Evolutionary conservation across 2,888 invertebrate genomes (phyloP), one percentile per base, ranked within the genome.

Genomic region (Diogma glabrata): DNA sequence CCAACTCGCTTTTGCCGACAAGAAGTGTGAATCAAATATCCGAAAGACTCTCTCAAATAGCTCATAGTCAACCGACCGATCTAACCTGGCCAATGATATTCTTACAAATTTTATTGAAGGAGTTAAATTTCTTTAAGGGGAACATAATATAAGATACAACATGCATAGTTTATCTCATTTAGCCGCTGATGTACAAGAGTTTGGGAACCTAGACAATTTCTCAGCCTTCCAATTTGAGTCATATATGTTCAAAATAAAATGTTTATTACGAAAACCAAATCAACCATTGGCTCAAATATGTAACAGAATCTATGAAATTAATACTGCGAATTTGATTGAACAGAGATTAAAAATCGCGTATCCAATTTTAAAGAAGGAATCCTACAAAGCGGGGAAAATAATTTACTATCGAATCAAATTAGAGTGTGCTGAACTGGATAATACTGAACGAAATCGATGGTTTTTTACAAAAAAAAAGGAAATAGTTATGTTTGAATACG

Each of bases 161-260:
- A 51, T 60, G 7, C 60, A 59, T 45, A 58, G 57, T 54, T 52
- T 59, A 28, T 52, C 59, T 38, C 59, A 60, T 53, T 38, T 59
- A n/a, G 49, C 56, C n/a, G 40, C 53, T 51, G 57, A 59, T 40
- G 57, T 53, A 12, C 52, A 54, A 53, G 52, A 47, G 9, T 54
- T 46, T 53, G 59, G 57, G 6, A 12, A 23, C 8, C 43, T 60
- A 33, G 57, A 60, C 30, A 50, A 52, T 26, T 58, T 60, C 38
- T 57, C 58, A 49, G 54, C 57, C 3, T 58, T 58, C 33, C 54
- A 55, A 49, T 58, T 54, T 49, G 58, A 57, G 52, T 56, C 51
- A 40, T 56, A 52, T 36, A 56, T 60, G 54, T 48, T 43, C 23
- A 38, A 50, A 30, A 49, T 59, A 22, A 59, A 57, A 55, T 48